Conservation (phyloP, 2,797 vertebrate species). For the Melanogrammus aeglefinus region DNA sequence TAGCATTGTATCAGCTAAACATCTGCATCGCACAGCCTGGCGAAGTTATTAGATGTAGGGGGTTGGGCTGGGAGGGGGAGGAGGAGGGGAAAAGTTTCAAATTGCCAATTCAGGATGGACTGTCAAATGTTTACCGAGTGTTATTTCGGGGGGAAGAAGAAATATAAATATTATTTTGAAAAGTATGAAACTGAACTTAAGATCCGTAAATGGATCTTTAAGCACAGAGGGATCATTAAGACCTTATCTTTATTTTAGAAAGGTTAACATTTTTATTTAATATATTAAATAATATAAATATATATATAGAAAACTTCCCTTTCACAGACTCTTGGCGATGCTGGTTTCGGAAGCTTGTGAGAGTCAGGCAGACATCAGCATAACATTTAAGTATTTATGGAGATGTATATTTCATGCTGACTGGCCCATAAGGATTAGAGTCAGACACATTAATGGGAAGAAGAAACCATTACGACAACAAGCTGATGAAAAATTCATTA, state of each 20-base stretch:
- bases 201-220: background rate
- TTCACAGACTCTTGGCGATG: constrained; percentile 34
- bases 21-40: constrained; percentile 75
- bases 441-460: constrained; percentile 74
- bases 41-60: constrained; percentile 57
- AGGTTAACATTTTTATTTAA: constrained; percentile 16
- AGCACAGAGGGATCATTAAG: constrained; percentile 15
- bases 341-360: constrained; percentile 36
- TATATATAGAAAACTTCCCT: background rate
- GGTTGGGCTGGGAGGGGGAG: background rate
- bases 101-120: constrained; percentile 35
- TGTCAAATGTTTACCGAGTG: constrained; percentile 30
- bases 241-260: constrained; percentile 15
- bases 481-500: constrained; percentile 75
- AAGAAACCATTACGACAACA: constrained; percentile 76
- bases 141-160: constrained; percentile 22
- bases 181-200: constrained; percentile 9
- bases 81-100: constrained; percentile 39
- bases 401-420: constrained; percentile 81
- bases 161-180: background rate
- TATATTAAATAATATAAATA: background rate
- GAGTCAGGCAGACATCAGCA: constrained; percentile 63
- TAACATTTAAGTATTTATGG: constrained; percentile 78
- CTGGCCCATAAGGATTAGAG: constrained; percentile 74
- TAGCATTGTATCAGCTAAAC: constrained; percentile 86